A percentile compares a stretch with the other conserved stretches of the same genome.
These are phyloP conservation scores for Oxygymnocypris stewartii DNA, from an alignment of 2,113 vertebrate species.

Conservation along the genomic window DNA sequence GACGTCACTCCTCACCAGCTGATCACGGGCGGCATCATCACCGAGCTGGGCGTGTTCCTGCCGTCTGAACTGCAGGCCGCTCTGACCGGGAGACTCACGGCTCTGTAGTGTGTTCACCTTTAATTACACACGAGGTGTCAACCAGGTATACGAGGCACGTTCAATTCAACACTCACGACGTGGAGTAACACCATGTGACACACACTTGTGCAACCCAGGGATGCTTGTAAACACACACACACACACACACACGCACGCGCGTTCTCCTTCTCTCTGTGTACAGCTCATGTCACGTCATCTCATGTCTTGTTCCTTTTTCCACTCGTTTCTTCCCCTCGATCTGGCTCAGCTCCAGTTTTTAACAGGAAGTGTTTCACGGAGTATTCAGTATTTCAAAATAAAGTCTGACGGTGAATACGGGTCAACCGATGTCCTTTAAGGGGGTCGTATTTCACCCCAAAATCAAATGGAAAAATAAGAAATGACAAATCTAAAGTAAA, in stretches of 20 bases:
- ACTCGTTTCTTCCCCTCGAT: constrained; percentile 33
- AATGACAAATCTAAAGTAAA: neutral
- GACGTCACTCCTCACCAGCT: constrained; percentile 89
- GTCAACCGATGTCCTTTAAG: neutral
- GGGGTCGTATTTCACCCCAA: neutral
- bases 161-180: constrained; percentile 19
- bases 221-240: constrained; percentile 28
- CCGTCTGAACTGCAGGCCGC: constrained; percentile 83
- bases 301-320: constrained; percentile 47
- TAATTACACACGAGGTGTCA: constrained; percentile 17
- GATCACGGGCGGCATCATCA: constrained; percentile 91
- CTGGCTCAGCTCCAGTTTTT: constrained; percentile 31
- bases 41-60: constrained; percentile 86
- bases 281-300: neutral
- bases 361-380: constrained; percentile 10
- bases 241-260: neutral
- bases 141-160: constrained; percentile 7
- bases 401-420: neutral
- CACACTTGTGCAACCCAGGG: constrained; percentile 19
- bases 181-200: constrained; percentile 38
- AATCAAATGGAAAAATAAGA: neutral
- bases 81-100: constrained; percentile 80
- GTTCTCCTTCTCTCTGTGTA: constrained; percentile 21
- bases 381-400: neutral
- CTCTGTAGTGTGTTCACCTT: constrained; percentile 66